Percentiles rank a stretch among this genome's conserved stretches.
Evolutionary conservation across 2,797 vertebrate genomes (phyloP).

Genomic region (Tragelaphus oryx): DNA sequence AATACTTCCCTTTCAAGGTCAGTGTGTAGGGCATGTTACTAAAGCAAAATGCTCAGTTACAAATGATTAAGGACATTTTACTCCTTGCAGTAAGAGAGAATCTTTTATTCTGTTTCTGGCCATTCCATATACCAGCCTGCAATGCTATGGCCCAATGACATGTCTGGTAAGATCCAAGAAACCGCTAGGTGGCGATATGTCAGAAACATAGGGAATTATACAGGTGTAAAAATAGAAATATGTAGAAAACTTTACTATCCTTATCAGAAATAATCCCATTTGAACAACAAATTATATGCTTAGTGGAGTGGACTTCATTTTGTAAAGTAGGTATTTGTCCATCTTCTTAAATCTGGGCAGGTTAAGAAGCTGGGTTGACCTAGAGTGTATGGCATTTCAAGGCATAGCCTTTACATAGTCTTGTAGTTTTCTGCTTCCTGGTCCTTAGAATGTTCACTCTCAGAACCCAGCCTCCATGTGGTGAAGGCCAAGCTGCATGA

Average conservation of each 20-base stretch:
- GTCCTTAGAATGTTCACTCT: neutral
- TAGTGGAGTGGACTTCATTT: neutral
- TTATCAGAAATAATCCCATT: neutral
- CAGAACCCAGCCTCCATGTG: neutral
- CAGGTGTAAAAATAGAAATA: neutral
- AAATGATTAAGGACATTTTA: neutral
- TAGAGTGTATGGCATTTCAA: neutral
- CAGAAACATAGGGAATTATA: neutral
- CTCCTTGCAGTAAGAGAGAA: neutral
- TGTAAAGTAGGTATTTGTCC: neutral
- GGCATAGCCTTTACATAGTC: neutral
- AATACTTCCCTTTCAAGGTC: neutral
- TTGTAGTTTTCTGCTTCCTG: neutral
- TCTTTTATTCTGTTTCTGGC: neutral
- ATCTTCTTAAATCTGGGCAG: neutral
- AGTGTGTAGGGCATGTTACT: neutral
- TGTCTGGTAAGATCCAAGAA: neutral
- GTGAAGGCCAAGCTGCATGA: neutral
- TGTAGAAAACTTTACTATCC: accelerated
- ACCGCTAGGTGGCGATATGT: no score
- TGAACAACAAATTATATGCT: neutral
- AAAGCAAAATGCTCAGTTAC: neutral
- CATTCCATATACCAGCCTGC: neutral
- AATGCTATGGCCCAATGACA: neutral
- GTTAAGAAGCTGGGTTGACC: neutral